A percentile compares a stretch with the other conserved stretches of the same genome.
Conservation (phyloP, 2,888 invertebrate genomes). For the Cerastoderma edule region DNA sequence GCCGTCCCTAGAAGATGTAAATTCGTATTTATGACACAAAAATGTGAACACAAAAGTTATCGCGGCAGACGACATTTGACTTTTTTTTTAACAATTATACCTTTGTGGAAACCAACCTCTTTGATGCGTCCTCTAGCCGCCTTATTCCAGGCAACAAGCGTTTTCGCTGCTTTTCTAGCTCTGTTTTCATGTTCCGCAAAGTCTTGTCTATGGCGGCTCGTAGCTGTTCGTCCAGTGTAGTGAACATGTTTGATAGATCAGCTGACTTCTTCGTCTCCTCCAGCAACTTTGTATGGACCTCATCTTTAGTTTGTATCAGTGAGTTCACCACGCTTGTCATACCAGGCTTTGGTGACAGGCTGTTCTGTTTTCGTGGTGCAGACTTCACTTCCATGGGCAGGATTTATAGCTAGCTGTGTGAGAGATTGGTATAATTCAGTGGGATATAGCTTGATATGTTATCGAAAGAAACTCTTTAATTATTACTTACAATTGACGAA, state of each 20-base stretch:
- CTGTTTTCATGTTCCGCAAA: slow-evolving; percentile 36
- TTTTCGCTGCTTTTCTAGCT: slow-evolving; percentile 43
- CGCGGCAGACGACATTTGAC: too few relatives aligned
- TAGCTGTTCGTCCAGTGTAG: slow-evolving; percentile 42
- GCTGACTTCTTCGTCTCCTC: slow-evolving; percentile 40
- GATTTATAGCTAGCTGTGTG: too few relatives aligned
- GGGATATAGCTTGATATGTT: too few relatives aligned
- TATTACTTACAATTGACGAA: too few relatives aligned
- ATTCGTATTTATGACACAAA: too few relatives aligned
- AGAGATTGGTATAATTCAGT: too few relatives aligned
- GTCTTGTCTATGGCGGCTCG: slow-evolving; percentile 41
- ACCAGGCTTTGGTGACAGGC: slow-evolving; percentile 29
- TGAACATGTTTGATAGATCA: slow-evolving; percentile 36
- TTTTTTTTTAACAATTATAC: too few relatives aligned
- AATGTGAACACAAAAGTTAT: too few relatives aligned
- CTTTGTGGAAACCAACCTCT: slow-evolving; percentile 32
- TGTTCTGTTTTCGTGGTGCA: neutral
- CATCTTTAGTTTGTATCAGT: slow-evolving; percentile 43
- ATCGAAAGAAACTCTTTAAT: too few relatives aligned
- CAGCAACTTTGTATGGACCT: slow-evolving; percentile 44
- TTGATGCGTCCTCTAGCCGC: slow-evolving; percentile 41
- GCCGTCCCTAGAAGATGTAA: too few relatives aligned
- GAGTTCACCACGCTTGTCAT: slow-evolving; percentile 28
- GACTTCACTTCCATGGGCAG: neutral
- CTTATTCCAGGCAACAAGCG: slow-evolving; percentile 47